Evolutionary conservation across 2,888 invertebrate species (phyloP).

Genomic region (Zhuqinia jingwanae): DNA sequence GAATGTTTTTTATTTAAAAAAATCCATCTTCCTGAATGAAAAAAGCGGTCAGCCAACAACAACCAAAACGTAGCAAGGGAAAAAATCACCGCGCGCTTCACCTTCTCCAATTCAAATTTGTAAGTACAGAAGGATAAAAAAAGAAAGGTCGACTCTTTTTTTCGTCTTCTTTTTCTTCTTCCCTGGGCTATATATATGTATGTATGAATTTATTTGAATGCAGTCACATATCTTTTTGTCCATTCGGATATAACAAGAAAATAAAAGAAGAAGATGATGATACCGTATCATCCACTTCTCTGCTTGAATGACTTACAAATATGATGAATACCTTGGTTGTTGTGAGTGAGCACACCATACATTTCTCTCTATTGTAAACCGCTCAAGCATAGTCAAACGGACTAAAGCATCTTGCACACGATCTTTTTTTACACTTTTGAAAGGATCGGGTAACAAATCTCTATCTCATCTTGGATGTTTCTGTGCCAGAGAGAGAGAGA

Average conservation of each 20-base stretch:
- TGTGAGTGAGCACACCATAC: background rate
- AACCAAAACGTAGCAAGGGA: background rate
- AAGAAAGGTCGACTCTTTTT: slow-evolving; percentile 40
- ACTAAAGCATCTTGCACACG: slow-evolving; percentile 43
- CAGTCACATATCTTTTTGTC: slow-evolving; percentile 36
- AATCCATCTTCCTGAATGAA: slow-evolving; percentile 47
- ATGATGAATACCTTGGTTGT: slow-evolving; percentile 27
- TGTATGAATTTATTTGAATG: slow-evolving; percentile 58
- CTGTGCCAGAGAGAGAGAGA: too few species aligned
- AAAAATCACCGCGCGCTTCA: slow-evolving; percentile 40
- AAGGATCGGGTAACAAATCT: slow-evolving; percentile 18
- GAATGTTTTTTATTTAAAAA: slow-evolving; percentile 63
- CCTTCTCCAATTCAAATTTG: background rate
- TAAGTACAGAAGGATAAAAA: background rate
- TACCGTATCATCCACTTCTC: slow-evolving; percentile 34
- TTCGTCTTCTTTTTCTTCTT: too few species aligned
- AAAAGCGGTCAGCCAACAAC: slow-evolving; percentile 32
- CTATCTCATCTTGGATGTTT: slow-evolving; percentile 40
- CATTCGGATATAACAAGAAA: slow-evolving; percentile 14
- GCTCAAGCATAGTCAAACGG: slow-evolving; percentile 50
- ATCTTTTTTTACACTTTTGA: slow-evolving; percentile 46
- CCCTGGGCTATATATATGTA: too few species aligned
- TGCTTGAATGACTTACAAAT: slow-evolving; percentile 51
- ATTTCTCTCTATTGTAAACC: slow-evolving; percentile 59
- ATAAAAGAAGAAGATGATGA: slow-evolving; percentile 14